A percentile compares a stretch with the other conserved stretches of the same genome.
phyloP scores from a whole-genome alignment of 2,113 vertebrate genomes.

The Piaya cayana region DNA sequence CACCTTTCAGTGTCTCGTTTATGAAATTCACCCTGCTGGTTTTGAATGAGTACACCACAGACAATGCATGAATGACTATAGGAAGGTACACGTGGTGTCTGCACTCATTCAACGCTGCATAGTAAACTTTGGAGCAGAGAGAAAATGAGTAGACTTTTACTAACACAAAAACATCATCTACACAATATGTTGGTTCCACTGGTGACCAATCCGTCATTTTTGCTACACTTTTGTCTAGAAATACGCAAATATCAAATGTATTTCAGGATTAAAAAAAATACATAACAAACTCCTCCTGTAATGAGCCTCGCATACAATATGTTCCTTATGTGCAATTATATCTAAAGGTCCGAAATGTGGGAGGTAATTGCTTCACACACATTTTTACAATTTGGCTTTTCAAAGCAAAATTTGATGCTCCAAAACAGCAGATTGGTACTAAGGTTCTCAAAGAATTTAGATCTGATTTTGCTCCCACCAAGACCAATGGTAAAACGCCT shows the following conservation, averaged over 20 bases:
- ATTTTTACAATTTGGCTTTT: not conserved
- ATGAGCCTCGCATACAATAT: not conserved
- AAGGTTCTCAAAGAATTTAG: not conserved
- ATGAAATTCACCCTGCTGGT: constrained; percentile 43
- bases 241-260: constrained; percentile 15
- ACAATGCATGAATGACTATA: not conserved
- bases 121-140: constrained; percentile 47
- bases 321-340: constrained; percentile 3
- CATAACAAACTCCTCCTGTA: not conserved
- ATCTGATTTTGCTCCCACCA: not conserved
- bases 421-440: not conserved
- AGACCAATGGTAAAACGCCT: not conserved
- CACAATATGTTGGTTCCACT: constrained; percentile 27
- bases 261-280: constrained; percentile 70
- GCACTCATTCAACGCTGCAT: not conserved
- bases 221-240: constrained; percentile 24
- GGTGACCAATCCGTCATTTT: constrained; percentile 41
- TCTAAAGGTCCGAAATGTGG: not conserved
- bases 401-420: not conserved
- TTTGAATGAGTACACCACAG: constrained; percentile 23
- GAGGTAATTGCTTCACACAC: not conserved
- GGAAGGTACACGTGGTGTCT: not conserved
- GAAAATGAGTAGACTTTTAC: constrained; percentile 8
- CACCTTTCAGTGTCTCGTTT: constrained; percentile 50
- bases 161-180: constrained; percentile 49